Conservation (phyloP, 1,140 invertebrate genomes). For the Atta colombica region DNA sequence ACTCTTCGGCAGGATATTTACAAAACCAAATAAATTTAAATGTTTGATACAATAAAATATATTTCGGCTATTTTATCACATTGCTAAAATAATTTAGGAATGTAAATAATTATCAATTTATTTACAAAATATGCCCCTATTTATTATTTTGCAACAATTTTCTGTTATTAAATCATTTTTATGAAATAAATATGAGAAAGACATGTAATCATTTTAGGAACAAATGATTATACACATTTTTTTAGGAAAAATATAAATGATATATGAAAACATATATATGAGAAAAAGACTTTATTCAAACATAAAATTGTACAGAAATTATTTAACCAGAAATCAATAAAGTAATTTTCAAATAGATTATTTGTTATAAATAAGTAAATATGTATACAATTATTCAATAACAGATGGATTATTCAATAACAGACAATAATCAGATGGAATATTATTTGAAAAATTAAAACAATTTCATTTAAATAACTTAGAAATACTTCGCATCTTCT, state of each 20-base stretch:
- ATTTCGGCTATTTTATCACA: neutral
- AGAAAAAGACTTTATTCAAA: neutral
- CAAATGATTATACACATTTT: neutral
- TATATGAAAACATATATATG: neutral
- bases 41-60: constrained; percentile 10
- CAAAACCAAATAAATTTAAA: neutral
- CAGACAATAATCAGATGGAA: neutral
- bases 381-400: too few relatives aligned
- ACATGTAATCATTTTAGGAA: neutral
- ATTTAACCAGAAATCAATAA: neutral
- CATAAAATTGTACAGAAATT: neutral
- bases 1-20: neutral
- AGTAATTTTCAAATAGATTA: neutral
- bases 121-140: neutral
- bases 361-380: neutral
- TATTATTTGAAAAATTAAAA: neutral
- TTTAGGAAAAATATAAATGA: neutral
- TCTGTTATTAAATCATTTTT: neutral
- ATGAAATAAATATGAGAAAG: neutral
- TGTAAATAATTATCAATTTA: too few relatives aligned
- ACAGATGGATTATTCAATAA: too few relatives aligned
- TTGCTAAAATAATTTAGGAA: neutral
- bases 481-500: neutral
- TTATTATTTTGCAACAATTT: neutral
- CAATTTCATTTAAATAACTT: constrained; percentile 1